Evolutionary conservation across 2,797 vertebrate species (phyloP), one percentile per base, ranked within the genome.

Genomic region (Anomalospiza imberbis): DNA sequence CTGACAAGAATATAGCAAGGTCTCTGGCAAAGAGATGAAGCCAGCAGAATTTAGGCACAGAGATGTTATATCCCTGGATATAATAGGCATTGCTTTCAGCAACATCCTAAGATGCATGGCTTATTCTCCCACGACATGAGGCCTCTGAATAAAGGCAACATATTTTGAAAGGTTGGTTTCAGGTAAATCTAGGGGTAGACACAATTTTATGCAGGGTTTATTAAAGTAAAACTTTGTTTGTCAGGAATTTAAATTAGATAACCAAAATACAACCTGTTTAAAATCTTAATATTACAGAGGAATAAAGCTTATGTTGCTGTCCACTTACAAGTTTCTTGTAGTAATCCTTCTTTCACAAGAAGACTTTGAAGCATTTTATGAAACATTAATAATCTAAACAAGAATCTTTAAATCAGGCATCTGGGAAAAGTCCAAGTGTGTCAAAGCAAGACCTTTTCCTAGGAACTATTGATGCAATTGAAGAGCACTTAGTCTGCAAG

Each of bases 21-120:
- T 90, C 67, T 81, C 71, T 61, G 88, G 63, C 48, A 75, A 47
- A 60, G 61, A 25, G 73, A 67, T n/a, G 15, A 96, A 84, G n/a
- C 48, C 48, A 84, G 66, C 13, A 77, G 57, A 79, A 82, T 67
- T 85, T 17, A 91, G 31, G 47, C 70, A 63, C 4, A 4, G 40
- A 40, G 40, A 40, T 40, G 40, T 15, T 40, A 40, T 40, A 40
- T 40, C 40, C 40, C 6, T 1, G 2, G 13, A 55, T 88, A 8
- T 31, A 70, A 66, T 26, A 88, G 48, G 38, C 45, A 71, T 10
- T 31, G 10, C 24, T 86, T 86, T 75, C 80, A 50, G 12, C 53
- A 82, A 7, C 8, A 54, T 54, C n/a, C 25, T 1, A 1, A 47
- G 45, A 58, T 40, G 12, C 0, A 0, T 47, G 73, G n/a, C 36